Evolutionary conservation across 2,888 invertebrate genomes (phyloP).

Genomic region (Caenorhabditis zanzibari): DNA sequence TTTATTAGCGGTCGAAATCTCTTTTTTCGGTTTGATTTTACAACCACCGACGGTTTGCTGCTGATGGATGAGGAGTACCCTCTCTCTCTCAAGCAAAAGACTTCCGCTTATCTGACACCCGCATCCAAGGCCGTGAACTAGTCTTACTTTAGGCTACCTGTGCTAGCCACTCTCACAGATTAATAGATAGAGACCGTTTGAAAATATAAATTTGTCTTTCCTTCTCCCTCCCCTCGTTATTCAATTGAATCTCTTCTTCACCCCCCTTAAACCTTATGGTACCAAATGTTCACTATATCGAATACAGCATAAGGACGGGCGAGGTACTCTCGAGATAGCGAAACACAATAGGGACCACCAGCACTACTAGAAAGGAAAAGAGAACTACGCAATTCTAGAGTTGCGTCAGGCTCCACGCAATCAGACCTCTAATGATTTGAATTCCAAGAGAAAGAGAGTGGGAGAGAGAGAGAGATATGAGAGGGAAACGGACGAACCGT

Average conservation of each 20-base stretch:
- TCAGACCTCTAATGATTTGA: constrained; percentile 57
- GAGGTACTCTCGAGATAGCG: constrained; percentile 48
- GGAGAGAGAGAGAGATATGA: not conserved
- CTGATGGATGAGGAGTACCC: constrained; percentile 32
- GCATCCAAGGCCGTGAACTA: constrained; percentile 64
- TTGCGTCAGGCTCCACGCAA: constrained; percentile 55
- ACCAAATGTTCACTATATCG: constrained; percentile 40
- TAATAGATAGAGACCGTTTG: constrained; percentile 37
- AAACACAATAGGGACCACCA: constrained; percentile 47
- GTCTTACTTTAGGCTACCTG: constrained; percentile 1
- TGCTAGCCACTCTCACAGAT: not conserved
- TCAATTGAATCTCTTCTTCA: not conserved
- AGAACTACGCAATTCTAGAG: constrained; percentile 51
- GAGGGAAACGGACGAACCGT: not conserved
- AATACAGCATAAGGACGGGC: constrained; percentile 25
- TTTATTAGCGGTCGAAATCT: constrained; percentile 39
- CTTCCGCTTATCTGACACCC: constrained; percentile 62
- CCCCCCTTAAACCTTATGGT: constrained; percentile 22
- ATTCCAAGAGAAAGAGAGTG: constrained; percentile 19
- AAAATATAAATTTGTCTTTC: constrained; percentile 16
- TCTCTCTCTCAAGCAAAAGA: not conserved
- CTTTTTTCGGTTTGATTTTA: constrained; percentile 54
- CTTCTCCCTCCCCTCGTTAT: not conserved
- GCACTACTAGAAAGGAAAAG: not conserved
- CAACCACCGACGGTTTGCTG: constrained; percentile 48